Base-by-base conservation (phyloP, 2,888 invertebrate genomes). In the Lasioglossum figueresi region DNA sequence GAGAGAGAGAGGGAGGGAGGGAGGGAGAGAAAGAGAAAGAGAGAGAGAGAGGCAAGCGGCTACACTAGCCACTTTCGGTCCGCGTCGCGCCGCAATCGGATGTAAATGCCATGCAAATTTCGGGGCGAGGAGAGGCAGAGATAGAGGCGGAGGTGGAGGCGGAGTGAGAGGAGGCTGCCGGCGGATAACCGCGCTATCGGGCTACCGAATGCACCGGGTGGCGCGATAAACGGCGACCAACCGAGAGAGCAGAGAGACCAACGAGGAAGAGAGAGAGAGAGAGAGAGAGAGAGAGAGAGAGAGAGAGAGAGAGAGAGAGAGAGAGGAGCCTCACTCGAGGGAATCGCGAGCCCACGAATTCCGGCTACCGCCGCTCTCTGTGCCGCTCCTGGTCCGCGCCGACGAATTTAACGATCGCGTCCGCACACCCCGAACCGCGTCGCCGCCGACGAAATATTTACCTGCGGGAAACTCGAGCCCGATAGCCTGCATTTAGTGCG, bases 61-160 rank as follows among this genome's bases (percentile, higher is more conserved):
- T 70, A 79, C 84, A 84, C 80, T 86, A 87, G 88, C 89, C 90
- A 90, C 91, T 93, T 92, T 89, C 89, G 89, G 90, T 85, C 84
- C 82, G 89, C 86, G 90, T 88, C 83, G 86, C 86, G 82, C 88
- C 90, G 91, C 93, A 92, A 93, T 93, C 92, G 90, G 91, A 93
- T 93, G 93, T 92, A 93, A 93, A 93, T 93, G 92, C 90, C 88
- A 93, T 93, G 93, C 93, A 93, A 93, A 93, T 93, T 92, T 92
- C 80, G 89, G 83, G 83, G 79, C 66, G 84, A 88, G 89, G 80
- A 79, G 79, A 63, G 71, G 85, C 71, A 75, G 77, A 86, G 78
- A 80, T 68, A 85, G 85, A 85, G 79, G 82, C 66, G 73, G 79
- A 72, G 82, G 85, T 72, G 86, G 43, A 83, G 88, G 56, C 37